These are phyloP conservation scores for Stomatorhinus ivindoensis DNA, from an alignment of 2,113 vertebrate genomes.

Conservation along the genomic window DNA sequence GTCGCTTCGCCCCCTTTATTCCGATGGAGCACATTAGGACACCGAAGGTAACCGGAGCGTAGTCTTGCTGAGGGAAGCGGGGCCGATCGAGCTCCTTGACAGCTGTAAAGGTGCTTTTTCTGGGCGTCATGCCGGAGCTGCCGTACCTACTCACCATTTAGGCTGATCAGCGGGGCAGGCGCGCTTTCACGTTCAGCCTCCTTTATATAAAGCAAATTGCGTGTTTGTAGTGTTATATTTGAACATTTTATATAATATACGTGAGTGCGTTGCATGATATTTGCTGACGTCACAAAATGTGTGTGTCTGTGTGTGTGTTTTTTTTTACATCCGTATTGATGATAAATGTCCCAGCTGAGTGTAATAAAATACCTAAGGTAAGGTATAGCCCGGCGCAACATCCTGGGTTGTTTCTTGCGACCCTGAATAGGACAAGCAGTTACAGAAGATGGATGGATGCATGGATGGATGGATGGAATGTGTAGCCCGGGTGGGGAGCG, in stretches of 20 bases:
- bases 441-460: neutral
- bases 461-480: neutral
- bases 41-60: constrained; percentile 55
- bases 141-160: neutral
- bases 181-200: neutral
- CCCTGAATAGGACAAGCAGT: neutral
- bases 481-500: neutral
- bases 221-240: neutral
- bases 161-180: neutral
- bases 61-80: neutral
- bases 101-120: neutral
- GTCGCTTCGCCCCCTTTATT: constrained; percentile 41
- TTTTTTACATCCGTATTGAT: neutral
- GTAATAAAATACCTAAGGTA: neutral
- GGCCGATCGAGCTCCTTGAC: neutral
- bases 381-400: neutral
- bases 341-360: neutral
- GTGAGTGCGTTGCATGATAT: neutral
- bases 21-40: constrained; percentile 70
- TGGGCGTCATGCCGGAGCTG: neutral
- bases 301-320: too few species aligned
- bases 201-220: neutral
- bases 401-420: neutral
- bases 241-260: neutral
- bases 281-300: neutral